Evolutionary conservation across 2,113 vertebrate species (phyloP).

Genomic region (Etia nguti): DNA sequence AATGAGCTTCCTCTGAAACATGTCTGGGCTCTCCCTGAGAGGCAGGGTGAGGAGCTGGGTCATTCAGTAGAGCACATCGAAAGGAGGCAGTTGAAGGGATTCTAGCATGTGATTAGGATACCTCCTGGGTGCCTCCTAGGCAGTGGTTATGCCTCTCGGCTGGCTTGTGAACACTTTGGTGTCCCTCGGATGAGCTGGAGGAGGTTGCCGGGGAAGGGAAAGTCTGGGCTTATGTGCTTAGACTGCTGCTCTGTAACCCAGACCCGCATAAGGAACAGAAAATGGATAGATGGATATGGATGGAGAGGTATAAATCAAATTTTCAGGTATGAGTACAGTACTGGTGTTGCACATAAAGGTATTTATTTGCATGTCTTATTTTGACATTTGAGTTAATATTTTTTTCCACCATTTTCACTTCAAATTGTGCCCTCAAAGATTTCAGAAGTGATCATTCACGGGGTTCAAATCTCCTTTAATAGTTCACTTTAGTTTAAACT

Average conservation of each 20-base stretch:
- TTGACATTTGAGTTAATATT: not conserved
- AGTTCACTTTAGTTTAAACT: not conserved
- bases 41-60: not conserved
- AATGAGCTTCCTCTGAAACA: not conserved
- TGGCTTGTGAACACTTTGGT: not conserved
- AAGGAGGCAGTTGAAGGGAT: not conserved
- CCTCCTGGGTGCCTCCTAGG: not conserved
- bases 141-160: not conserved
- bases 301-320: not conserved
- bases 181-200: not conserved
- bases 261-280: not conserved
- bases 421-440: not conserved
- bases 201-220: not conserved
- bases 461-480: not conserved
- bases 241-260: not conserved
- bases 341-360: not conserved
- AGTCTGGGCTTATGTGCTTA: not conserved
- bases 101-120: not conserved
- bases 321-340: not conserved
- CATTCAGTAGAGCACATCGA: not conserved
- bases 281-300: not conserved
- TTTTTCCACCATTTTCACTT: not conserved
- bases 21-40: not conserved
- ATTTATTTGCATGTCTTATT: not conserved
- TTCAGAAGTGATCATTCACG: not conserved